Conservation (phyloP, 2,113 vertebrate species). For the Ondatra zibethicus region DNA sequence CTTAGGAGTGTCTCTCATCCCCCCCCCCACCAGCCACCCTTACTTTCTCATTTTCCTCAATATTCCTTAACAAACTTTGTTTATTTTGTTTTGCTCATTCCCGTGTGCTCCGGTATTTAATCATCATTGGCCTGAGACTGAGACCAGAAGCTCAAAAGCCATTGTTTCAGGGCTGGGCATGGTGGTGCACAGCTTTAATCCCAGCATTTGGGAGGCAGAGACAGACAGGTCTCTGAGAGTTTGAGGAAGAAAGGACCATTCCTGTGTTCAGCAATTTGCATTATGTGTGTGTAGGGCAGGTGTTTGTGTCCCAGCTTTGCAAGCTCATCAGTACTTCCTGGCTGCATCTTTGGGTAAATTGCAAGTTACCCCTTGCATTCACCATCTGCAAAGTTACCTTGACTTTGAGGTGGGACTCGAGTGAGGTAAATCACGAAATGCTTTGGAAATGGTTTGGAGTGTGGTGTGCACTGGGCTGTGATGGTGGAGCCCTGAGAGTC, state of each 20-base stretch:
- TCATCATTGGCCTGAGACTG: not conserved
- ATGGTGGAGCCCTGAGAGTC: not conserved
- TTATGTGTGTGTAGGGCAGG: not conserved
- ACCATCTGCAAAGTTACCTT: not conserved
- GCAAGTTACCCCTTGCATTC: conserved; percentile 4
- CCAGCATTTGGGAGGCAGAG: not conserved
- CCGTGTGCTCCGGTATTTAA: not conserved
- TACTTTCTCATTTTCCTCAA: not conserved
- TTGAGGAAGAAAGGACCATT: not conserved
- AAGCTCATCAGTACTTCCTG: not conserved
- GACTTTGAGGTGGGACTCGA: not conserved
- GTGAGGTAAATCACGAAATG: not conserved
- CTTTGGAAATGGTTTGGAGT: not conserved
- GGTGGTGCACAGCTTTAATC: not conserved
- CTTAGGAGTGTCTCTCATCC: not conserved
- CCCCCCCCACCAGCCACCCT: too few relatives aligned
- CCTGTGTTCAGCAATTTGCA: too few relatives aligned
- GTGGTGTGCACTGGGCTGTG: not conserved
- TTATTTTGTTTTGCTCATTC: not conserved
- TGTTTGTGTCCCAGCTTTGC: not conserved
- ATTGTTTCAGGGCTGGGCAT: not conserved
- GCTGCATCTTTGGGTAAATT: not conserved
- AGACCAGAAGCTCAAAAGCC: too few relatives aligned
- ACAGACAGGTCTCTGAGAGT: not conserved
- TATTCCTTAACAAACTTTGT: not conserved